A percentile compares a stretch with the other conserved stretches of the same genome.
Evolutionary conservation across 1,140 invertebrate genomes (phyloP).

Genomic region (Anadara kagoshimensis): DNA sequence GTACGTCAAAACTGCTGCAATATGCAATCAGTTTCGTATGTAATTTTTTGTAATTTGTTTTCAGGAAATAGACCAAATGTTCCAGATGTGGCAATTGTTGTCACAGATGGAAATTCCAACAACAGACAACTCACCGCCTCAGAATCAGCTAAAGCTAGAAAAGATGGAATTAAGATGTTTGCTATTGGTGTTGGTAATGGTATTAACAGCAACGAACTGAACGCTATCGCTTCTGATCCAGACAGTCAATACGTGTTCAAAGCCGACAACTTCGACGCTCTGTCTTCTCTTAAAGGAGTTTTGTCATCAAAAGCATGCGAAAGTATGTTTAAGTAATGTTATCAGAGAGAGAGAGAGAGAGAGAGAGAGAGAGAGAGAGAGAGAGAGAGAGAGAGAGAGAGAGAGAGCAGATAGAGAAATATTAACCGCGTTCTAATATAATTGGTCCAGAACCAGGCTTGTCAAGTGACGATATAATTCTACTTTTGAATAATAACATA

Average conservation of each 20-base stretch:
- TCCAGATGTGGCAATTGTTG: constrained; percentile 17
- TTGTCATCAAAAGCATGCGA: constrained; percentile 51
- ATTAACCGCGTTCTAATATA: too few species aligned
- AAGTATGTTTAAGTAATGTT: constrained; percentile 21
- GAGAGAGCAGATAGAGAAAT: too few species aligned
- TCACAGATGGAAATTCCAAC: constrained; percentile 37
- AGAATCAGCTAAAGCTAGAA: constrained; percentile 45
- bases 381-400: too few species aligned
- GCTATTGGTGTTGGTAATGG: constrained; percentile 63
- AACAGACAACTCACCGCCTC: constrained; percentile 44
- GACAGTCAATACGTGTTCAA: constrained; percentile 53
- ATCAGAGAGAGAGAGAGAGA: too few species aligned
- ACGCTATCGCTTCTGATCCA: constrained; percentile 48
- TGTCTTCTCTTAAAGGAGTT: constrained; percentile 46
- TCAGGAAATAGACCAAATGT: constrained; percentile 29
- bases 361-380: too few species aligned
- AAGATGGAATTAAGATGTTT: constrained; percentile 57
- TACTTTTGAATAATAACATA: too few species aligned
- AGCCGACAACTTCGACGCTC: constrained; percentile 55
- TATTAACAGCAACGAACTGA: constrained; percentile 45
- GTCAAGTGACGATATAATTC: too few species aligned
- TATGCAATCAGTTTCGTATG: too few species aligned
- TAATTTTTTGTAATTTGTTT: neutral
- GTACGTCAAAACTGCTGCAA: too few species aligned
- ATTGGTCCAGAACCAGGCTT: too few species aligned